Base-by-base conservation (phyloP, 2,888 invertebrate genomes). In the Anoncus sp. region DNA sequence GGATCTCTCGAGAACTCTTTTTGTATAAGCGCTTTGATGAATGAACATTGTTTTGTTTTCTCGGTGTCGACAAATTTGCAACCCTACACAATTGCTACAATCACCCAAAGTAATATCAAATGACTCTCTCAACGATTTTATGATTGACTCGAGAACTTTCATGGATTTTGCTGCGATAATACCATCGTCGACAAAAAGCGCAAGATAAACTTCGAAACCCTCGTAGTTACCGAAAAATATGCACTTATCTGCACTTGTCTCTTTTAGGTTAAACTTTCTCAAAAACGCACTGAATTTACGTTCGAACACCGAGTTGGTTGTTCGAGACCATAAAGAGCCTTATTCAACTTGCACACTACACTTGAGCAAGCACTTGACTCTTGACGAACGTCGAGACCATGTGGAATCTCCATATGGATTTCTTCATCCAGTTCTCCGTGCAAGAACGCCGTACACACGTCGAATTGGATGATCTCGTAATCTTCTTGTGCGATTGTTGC, bases 21-120 rank as follows among this genome's bases (percentile, higher is more conserved):
- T 74, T 3, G 62, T 51, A 24, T 81, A 80, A 1, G 20, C 7
- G 20, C 47, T 47, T 20, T 47, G 47, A 10, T 47, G 47, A 18
- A 47, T 20, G 10, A 47, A 47, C 16, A 47, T 18, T 20, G 7
- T 10, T 20, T 20, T 47, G 31, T 6, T 69, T 73, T 60, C 80
- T 71, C 45, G 10, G 1, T 60, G 51, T 4, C 66, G 70, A 63
- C 80, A 63, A 51, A 86, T 84, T 59, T 85, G 75, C 4, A 87
- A 27, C 0, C 82, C 82, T 9, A 84, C 65, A 16, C 77, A 85
- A 51, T 60, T 57, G 53, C 76, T 66, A 3, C 67, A 40, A 9
- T 75, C 51, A 10, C 55, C 62, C 16, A 53, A 24, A 0, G 47
- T 78, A 5, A 82, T 77, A 24, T 81, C 77, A 27, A 85, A 79